phyloP scores from a whole-genome alignment of 64 coral and sea anemone genomes.

The Actinia tenebrosa region DNA sequence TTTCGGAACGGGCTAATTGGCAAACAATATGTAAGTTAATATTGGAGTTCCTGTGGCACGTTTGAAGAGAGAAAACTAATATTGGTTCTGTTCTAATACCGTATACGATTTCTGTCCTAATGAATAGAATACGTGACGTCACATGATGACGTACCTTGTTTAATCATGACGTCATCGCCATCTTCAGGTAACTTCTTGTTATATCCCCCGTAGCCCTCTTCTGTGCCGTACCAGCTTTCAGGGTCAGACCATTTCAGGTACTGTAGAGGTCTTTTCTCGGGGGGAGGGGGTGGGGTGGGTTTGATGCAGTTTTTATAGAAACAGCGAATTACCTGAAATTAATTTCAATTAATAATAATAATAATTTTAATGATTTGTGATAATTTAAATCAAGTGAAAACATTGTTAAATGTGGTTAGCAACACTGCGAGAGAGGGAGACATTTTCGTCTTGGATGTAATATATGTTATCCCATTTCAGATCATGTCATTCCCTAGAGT shows the following conservation, averaged over 20 bases:
- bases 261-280: conserved; percentile 44
- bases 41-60: neutral
- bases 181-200: conserved; percentile 55
- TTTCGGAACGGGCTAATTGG: no score
- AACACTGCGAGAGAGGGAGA: neutral
- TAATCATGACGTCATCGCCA: conserved; percentile 70
- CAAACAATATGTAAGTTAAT: no score
- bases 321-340: conserved; percentile 43
- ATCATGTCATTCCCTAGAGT: no score
- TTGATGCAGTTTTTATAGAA: conserved; percentile 59
- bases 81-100: no score
- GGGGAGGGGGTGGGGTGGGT: conserved; percentile 55
- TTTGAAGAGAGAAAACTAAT: neutral
- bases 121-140: neutral
- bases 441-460: no score
- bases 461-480: no score
- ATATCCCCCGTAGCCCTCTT: conserved; percentile 57
- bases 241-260: conserved; percentile 58
- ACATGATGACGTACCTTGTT: conserved; percentile 16
- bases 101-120: neutral
- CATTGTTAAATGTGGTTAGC: neutral
- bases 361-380: no score
- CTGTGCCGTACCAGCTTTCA: conserved; percentile 55
- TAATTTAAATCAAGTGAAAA: no score
- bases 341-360: neutral